Conservation (phyloP, 2,888 invertebrate genomes). For the Barypeithes pellucidus region DNA sequence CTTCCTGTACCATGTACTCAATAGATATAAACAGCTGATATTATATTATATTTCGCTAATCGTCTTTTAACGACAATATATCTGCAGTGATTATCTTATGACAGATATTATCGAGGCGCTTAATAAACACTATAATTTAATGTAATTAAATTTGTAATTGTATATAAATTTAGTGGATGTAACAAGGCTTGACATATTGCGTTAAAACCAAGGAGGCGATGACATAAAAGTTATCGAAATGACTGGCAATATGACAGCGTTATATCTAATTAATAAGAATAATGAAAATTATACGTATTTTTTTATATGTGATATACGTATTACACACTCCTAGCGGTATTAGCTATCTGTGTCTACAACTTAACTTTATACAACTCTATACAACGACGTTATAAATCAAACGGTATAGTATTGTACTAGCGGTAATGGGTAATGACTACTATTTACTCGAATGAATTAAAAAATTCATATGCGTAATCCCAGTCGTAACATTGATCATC, state of each 20-base stretch:
- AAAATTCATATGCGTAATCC: no score
- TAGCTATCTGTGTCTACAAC: no score
- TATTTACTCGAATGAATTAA: no score
- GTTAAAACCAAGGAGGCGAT: neutral
- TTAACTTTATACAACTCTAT: no score
- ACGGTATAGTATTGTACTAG: no score
- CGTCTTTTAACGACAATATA: neutral
- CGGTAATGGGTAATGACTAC: no score
- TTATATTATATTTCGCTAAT: neutral
- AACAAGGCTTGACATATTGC: neutral
- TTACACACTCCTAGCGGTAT: no score
- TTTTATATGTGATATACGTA: no score
- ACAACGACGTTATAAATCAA: no score
- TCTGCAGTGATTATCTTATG: constrained; percentile 3
- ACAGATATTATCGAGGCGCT: constrained; percentile 12
- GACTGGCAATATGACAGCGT: neutral
- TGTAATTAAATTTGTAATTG: neutral
- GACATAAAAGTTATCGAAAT: neutral
- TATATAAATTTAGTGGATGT: neutral
- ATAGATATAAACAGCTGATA: neutral
- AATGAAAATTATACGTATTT: no score
- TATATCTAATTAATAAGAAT: no score
- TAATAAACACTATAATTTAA: constrained; percentile 13
- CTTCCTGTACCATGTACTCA: neutral
- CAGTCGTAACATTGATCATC: no score